These are phyloP conservation scores for Baryphthengus martii DNA, from an alignment of 2,113 vertebrate genomes.

Conservation along the genomic window DNA sequence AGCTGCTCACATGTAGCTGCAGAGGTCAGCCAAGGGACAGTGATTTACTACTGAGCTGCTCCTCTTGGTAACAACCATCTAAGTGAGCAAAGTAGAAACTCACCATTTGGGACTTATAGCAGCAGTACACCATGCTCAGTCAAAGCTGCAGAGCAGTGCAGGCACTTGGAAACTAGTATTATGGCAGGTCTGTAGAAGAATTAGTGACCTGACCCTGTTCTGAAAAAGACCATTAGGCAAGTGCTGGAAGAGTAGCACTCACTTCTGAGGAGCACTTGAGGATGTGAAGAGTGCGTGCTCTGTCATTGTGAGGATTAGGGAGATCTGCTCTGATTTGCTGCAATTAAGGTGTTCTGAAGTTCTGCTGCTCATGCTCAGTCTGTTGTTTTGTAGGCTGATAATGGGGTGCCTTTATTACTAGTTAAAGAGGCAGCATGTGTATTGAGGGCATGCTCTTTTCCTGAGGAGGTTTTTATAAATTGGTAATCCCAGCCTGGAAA, in stretches of 20 bases:
- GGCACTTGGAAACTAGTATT: not conserved
- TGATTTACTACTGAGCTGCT: not conserved
- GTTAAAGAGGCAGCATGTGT: not conserved
- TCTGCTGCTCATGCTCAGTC: not conserved
- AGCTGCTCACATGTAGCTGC: not conserved
- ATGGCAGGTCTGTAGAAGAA: not conserved
- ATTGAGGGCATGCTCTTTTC: not conserved
- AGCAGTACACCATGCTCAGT: not conserved
- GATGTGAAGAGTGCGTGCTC: not conserved
- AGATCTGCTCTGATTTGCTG: not conserved
- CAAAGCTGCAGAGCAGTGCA: not conserved
- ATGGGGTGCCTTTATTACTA: not conserved
- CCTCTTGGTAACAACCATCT: not conserved
- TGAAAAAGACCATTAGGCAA: not conserved
- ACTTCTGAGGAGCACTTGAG: not conserved
- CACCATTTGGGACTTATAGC: not conserved
- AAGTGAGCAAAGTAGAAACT: not conserved
- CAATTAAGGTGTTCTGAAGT: not conserved
- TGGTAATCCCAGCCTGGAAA: not conserved
- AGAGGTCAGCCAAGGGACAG: slow-evolving; percentile 22
- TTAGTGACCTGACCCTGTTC: not conserved
- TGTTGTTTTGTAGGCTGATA: not conserved
- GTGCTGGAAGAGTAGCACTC: not conserved
- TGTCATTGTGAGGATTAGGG: not conserved
- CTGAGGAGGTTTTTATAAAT: not conserved